phyloP scores from a whole-genome alignment of 2,797 vertebrate genomes.

The Chlorospingus semifuscus region DNA sequence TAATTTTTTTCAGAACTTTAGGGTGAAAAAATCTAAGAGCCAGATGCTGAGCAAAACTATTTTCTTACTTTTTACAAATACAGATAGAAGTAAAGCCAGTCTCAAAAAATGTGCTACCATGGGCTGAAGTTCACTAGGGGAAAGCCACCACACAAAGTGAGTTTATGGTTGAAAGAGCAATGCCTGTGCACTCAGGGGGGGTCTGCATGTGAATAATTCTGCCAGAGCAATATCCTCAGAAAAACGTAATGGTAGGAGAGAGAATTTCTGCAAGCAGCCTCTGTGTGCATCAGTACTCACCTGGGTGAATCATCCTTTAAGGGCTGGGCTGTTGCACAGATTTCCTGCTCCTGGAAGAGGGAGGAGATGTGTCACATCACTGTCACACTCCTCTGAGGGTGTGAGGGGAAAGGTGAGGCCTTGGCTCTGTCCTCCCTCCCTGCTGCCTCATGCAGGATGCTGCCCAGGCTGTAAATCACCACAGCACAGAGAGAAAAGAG shows the following conservation, averaged over 20 bases:
- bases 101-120: neutral
- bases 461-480: neutral
- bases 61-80: neutral
- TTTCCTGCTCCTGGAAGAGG: neutral
- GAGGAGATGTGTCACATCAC: neutral
- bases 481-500: neutral
- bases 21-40: neutral
- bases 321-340: neutral
- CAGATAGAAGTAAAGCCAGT: neutral
- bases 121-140: neutral
- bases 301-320: neutral
- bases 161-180: neutral
- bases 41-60: neutral
- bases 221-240: neutral
- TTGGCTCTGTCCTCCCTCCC: fast-evolving
- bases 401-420: neutral
- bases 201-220: neutral
- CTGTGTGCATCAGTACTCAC: fast-evolving
- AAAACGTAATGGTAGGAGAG: neutral
- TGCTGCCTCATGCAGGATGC: neutral
- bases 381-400: neutral
- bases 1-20: neutral
- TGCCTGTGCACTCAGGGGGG: neutral
- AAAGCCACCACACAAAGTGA: neutral
- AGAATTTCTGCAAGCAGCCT: neutral